Evolutionary conservation across 2,888 invertebrate genomes (phyloP), one percentile per base, ranked within the genome.

Genomic region (Galerucella calmariensis): DNA sequence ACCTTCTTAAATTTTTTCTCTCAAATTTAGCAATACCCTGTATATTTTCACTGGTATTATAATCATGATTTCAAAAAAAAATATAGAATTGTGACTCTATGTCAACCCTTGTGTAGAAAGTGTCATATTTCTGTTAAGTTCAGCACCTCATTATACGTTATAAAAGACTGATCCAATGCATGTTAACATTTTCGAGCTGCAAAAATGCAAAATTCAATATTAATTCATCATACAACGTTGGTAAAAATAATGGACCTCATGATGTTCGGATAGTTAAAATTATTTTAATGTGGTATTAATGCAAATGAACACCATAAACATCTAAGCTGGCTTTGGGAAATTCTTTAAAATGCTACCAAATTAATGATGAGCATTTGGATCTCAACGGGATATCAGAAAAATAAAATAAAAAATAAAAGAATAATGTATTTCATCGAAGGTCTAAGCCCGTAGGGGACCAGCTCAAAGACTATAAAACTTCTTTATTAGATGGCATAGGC

Each of bases 281-380:
- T 75, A 70, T 76, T 71, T 75, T 72, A 78, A 78, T 78, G 78
- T 78, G 77, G 74, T 74, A 74, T 71, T 77, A 73, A 78, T 78
- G 78, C 77, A 77, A 78, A 78, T 78, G 63, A 77, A 69, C 63
- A 46, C 63, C 74, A 72, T 67, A 72, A 65, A 71, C 69, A 69
- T 63, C 76, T 66, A 66, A 63, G 68, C 67, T 67, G 72, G 76
- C 69, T 73, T 67, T 69, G 72, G 75, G 78, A 79, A 78, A 78
- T 79, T 79, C 76, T 73, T 76, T 67, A 56, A 75, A 76, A 79
- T 78, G 76, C 79, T 79, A 80, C 74, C 77, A 79, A 78, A 81
- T 80, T 79, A 81, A 81, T 81, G 78, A 74, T 76, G 75, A 79
- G 78, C 77, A 81, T 79, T 80, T 75, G 76, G 75, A 81, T 74